phyloP scores from a whole-genome alignment of 2,888 invertebrate genomes.

The Tanypteryx hageni region DNA sequence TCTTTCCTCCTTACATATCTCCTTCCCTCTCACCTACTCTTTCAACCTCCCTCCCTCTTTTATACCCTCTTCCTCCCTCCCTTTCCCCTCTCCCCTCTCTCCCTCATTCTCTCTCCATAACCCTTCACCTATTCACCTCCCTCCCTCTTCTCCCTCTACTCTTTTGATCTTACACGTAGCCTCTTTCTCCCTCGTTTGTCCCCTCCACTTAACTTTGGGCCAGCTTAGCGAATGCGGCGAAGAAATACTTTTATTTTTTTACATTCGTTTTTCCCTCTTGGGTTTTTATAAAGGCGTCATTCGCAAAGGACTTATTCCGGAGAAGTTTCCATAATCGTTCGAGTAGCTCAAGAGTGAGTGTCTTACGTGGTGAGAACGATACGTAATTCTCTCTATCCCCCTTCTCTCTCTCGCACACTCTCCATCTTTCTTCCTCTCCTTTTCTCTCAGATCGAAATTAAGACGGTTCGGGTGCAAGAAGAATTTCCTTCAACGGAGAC shows the following conservation, averaged over 20 bases:
- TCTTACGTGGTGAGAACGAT: too few species aligned
- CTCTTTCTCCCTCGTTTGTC: too few species aligned
- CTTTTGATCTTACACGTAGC: too few species aligned
- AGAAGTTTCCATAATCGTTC: too few species aligned
- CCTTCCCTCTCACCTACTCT: background rate
- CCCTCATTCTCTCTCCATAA: conserved; percentile 1
- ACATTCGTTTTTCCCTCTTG: too few species aligned
- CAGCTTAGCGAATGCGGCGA: too few species aligned
- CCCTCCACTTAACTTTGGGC: too few species aligned
- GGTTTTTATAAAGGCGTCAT: too few species aligned
- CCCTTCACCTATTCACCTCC: conserved; percentile 12
- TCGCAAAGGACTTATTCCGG: too few species aligned
- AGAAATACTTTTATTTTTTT: too few species aligned
- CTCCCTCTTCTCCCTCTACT: background rate
- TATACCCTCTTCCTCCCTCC: background rate
- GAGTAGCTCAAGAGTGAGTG: too few species aligned
- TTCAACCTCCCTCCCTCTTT: background rate
- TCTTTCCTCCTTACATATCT: background rate
- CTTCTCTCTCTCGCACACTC: background rate
- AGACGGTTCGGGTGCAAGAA: background rate
- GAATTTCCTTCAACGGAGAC: background rate
- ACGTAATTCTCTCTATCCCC: too few species aligned
- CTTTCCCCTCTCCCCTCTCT: background rate
- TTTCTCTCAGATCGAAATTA: background rate
- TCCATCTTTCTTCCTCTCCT: background rate